Evolutionary conservation across 2,888 invertebrate species (phyloP), one percentile per base, ranked within the genome.

Genomic region (Andrena hattorfiana): DNA sequence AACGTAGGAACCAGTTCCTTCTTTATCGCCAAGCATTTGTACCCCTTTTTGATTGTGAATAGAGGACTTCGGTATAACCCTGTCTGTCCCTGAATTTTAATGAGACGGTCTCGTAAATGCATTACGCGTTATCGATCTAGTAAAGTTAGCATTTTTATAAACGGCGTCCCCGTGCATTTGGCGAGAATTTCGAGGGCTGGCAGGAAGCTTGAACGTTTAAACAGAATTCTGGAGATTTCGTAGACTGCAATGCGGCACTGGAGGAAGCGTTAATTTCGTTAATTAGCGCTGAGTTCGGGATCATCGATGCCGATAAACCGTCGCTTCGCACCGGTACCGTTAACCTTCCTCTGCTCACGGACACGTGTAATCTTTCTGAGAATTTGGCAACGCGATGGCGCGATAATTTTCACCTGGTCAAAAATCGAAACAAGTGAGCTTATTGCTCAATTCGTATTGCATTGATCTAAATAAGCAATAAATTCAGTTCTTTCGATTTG

Each of bases 261-360:
- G 28, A 71, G 78, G 84, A 85, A 78, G 73, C 71, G 81, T 84
- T 81, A 71, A 82, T 79, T 85, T 79, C 67, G 72, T 82, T 85
- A 84, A 84, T 85, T 85, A 77, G 56, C 74, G 59, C 26, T 49
- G 49, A 35, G 64, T 30, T 51, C 67, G 75, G 60, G 49, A 71
- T 77, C 77, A 73, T 66, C 75, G 76, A 71, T 66, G 73, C 35
- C 54, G 80, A 77, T 83, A 76, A 84, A 71, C n/a, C 59, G 60
- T 6, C 69, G 35, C 69, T 78, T 78, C 69, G 72, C 70, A 54
- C 60, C 56, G 35, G 49, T 83, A 84, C 80, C 80, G 80, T 83
- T 84, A 84, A 60, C 72, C 49, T 68, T 66, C 60, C 67, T 69
- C 66, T 35, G 54, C 2, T 1, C 8, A 23, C 63, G 48, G 62